phyloP scores from a whole-genome alignment of 2,797 vertebrate species.

The Mycteria americana region DNA sequence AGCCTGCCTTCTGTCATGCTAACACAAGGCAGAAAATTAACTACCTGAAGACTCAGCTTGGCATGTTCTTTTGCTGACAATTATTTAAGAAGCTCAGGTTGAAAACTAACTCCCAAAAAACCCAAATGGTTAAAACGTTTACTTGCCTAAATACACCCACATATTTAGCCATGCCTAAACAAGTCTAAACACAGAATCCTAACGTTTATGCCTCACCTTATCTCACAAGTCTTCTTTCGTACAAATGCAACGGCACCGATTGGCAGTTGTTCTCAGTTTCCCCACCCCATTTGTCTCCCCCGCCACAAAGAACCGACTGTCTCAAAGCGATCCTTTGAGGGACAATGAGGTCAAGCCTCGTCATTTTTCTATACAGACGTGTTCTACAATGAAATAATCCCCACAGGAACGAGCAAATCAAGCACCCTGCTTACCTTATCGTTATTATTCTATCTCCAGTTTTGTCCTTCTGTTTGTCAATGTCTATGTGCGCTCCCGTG shows the following conservation, averaged over 20 bases:
- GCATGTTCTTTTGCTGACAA: background rate
- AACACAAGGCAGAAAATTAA: background rate
- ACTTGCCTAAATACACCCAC: background rate
- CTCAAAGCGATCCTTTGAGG: background rate
- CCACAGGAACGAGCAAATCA: fast-evolving
- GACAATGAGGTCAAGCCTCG: background rate
- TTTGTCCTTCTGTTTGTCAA: constrained; percentile 85
- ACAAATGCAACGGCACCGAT: fast-evolving
- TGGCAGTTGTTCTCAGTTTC: fast-evolving
- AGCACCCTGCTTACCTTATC: constrained; percentile 73
- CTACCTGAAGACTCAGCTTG: background rate
- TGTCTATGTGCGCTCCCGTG: constrained; percentile 83
- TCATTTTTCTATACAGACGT: background rate
- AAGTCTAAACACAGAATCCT: background rate
- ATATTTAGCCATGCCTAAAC: fast-evolving
- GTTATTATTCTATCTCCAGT: constrained; percentile 84
- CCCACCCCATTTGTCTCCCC: background rate
- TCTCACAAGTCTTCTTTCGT: background rate
- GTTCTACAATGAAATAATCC: background rate
- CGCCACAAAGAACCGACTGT: background rate
- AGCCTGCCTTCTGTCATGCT: background rate
- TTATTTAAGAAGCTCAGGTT: background rate
- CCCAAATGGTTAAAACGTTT: fast-evolving
- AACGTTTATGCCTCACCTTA: fast-evolving
- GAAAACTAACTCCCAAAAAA: background rate